Evolutionary conservation across 2,797 vertebrate species (phyloP).

Genomic region (Hydrophis major): DNA sequence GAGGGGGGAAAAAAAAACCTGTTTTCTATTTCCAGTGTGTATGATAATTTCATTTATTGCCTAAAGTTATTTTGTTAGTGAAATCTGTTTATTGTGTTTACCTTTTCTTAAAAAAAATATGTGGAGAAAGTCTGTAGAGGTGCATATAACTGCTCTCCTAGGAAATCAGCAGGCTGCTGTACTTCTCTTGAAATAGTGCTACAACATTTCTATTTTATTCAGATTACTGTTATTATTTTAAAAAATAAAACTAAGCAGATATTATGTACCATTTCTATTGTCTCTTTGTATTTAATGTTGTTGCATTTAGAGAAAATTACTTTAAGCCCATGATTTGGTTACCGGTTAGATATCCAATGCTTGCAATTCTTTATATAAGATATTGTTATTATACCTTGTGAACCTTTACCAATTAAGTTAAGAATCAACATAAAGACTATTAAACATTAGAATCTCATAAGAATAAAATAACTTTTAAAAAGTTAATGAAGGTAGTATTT

Average conservation of each 20-base stretch:
- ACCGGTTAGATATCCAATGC: background rate
- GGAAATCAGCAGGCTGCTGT: conserved; percentile 47
- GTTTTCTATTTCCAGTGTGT: conserved; percentile 37
- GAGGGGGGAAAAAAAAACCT: background rate
- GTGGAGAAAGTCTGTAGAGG: conserved; percentile 38
- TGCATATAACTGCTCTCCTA: conserved; percentile 50
- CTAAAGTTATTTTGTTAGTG: conserved; percentile 52
- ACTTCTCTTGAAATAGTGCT: conserved; percentile 36
- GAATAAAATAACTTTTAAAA: background rate
- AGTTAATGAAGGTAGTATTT: background rate
- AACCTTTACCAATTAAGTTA: background rate
- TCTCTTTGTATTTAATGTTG: background rate
- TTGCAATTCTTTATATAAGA: background rate
- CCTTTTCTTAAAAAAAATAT: conserved; percentile 46
- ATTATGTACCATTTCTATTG: background rate
- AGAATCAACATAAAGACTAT: background rate
- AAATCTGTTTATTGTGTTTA: conserved; percentile 47
- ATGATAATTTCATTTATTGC: conserved; percentile 44
- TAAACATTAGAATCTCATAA: background rate
- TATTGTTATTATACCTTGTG: background rate
- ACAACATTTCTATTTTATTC: background rate
- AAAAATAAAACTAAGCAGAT: background rate
- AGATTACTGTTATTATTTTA: background rate
- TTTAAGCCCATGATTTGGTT: background rate
- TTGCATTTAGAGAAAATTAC: background rate